Percentiles rank a stretch among this genome's conserved stretches.
These are phyloP conservation scores for Panthera uncia DNA, from an alignment of 2,113 vertebrate species.

Conservation along the genomic window DNA sequence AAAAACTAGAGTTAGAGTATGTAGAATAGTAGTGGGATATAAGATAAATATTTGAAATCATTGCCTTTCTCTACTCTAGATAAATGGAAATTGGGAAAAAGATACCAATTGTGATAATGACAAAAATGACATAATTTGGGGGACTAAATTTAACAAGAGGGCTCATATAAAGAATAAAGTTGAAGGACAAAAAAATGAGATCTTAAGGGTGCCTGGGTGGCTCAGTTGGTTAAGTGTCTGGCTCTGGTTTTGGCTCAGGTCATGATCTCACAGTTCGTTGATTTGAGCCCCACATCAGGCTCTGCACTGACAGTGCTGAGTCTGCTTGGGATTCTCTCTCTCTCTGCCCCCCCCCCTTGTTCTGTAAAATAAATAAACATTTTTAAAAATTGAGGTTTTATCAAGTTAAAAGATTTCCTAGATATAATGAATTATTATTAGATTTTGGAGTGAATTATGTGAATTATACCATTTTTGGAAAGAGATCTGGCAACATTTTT, in stretches of 20 bases:
- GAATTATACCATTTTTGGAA: background rate
- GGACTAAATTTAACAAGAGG: background rate
- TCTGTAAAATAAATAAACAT: too few species aligned
- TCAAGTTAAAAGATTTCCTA: conserved; percentile 18
- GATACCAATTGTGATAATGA: background rate
- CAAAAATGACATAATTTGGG: background rate
- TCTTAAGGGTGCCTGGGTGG: too few species aligned
- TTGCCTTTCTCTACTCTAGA: background rate
- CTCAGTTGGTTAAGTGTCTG: too few species aligned
- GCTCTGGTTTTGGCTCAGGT: too few species aligned
- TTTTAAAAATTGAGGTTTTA: background rate
- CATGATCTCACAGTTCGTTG: too few species aligned
- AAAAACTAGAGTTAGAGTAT: background rate
- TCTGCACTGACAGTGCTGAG: too few species aligned
- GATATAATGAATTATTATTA: background rate
- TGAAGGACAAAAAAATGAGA: background rate
- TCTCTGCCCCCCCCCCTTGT: too few species aligned
- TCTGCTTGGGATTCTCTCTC: too few species aligned
- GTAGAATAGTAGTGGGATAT: background rate
- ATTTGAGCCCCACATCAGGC: too few species aligned
- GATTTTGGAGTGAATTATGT: background rate
- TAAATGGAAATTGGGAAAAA: conserved; percentile 14
- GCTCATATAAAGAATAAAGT: background rate
- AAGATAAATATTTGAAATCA: conserved; percentile 28
- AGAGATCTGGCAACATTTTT: background rate